Conservation (phyloP, 2,888 invertebrate genomes). For the Clanis bilineata region DNA sequence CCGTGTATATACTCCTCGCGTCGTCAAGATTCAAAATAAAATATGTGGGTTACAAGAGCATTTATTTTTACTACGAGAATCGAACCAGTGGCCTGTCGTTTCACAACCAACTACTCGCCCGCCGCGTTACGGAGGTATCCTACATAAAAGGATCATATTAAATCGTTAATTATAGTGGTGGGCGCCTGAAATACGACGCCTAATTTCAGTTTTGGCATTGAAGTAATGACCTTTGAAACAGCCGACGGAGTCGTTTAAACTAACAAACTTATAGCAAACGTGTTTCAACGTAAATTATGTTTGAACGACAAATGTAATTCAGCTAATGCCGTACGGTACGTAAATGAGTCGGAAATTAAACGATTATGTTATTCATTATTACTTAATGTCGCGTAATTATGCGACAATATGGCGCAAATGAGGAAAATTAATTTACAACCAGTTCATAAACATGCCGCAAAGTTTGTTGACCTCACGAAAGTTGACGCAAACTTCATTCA, state of each 20-base stretch:
- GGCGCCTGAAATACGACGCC: not conserved
- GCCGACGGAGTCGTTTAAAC: not conserved
- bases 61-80: too few relatives aligned
- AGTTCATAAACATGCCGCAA: constrained; percentile 2
- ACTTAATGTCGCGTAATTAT: not conserved
- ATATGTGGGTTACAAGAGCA: too few relatives aligned
- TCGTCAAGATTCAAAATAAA: too few relatives aligned
- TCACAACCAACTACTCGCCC: too few relatives aligned
- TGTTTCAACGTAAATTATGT: too few relatives aligned
- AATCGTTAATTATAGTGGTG: not conserved
- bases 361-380: not conserved
- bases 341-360: not conserved
- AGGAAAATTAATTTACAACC: not conserved
- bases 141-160: not conserved
- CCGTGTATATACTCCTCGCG: too few relatives aligned
- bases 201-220: not conserved
- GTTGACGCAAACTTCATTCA: constrained; percentile 9
- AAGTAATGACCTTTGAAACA: constrained; percentile 1
- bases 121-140: too few relatives aligned
- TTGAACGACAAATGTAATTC: not conserved
- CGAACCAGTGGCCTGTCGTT: too few relatives aligned
- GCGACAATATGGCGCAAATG: not conserved
- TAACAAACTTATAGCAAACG: not conserved
- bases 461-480: constrained; percentile 10
- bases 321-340: not conserved